Evolutionary conservation across 2,113 vertebrate species (phyloP).

Genomic region (Tichodroma muraria): DNA sequence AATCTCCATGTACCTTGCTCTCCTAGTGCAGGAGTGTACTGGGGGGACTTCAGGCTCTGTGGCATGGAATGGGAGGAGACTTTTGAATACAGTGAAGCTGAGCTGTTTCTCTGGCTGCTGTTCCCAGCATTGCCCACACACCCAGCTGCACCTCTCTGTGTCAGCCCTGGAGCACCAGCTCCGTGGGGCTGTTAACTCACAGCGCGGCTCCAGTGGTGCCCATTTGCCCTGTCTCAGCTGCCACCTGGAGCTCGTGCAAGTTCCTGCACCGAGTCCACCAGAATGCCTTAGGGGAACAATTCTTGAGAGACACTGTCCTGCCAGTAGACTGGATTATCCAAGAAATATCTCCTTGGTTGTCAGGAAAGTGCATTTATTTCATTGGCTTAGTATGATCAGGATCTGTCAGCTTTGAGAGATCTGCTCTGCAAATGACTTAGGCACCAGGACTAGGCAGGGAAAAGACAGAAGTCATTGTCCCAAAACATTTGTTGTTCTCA

Average conservation of each 20-base stretch:
- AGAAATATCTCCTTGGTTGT: not conserved
- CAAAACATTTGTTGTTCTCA: not conserved
- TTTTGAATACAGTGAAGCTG: not conserved
- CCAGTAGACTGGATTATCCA: not conserved
- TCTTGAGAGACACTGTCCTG: not conserved
- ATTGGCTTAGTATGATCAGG: not conserved
- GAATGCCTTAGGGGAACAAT: not conserved
- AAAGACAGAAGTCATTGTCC: not conserved
- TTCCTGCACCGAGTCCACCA: not conserved
- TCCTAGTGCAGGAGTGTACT: not conserved
- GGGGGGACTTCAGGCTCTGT: not conserved
- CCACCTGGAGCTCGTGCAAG: not conserved
- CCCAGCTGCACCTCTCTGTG: not conserved
- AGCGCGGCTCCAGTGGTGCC: accelerated
- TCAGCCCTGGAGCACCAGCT: not conserved
- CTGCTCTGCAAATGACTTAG: not conserved
- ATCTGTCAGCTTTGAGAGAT: not conserved
- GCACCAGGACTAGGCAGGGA: not conserved
- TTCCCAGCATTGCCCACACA: not conserved
- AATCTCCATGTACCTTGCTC: not conserved
- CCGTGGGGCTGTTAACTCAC: not conserved
- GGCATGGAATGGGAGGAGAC: not conserved
- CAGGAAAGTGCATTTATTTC: not conserved
- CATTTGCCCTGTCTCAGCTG: not conserved
- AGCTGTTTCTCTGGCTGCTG: not conserved